phyloP scores from a whole-genome alignment of 2,888 invertebrate species.

The Ferrisia virgata region DNA sequence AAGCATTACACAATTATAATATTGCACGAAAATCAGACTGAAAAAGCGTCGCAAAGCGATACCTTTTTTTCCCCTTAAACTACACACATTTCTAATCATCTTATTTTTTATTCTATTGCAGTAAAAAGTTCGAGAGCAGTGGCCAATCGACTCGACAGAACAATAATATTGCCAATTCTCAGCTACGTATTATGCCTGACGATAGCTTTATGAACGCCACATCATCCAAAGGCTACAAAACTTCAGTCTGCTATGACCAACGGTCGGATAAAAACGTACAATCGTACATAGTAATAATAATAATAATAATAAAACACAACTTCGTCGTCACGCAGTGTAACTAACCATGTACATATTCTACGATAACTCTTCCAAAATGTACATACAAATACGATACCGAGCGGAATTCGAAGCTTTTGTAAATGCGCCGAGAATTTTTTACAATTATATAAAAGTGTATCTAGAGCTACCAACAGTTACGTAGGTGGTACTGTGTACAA shows the following conservation, averaged over 20 bases:
- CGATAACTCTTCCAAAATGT: background rate
- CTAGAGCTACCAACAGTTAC: background rate
- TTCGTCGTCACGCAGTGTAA: background rate
- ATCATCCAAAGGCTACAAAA: too few species aligned
- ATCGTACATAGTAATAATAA: background rate
- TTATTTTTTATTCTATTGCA: too few species aligned
- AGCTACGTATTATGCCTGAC: background rate
- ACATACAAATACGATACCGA: background rate
- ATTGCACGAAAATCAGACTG: too few species aligned
- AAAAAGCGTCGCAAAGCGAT: too few species aligned
- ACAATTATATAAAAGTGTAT: background rate
- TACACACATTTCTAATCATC: too few species aligned
- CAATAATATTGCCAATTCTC: background rate
- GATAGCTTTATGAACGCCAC: background rate
- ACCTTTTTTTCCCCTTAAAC: too few species aligned
- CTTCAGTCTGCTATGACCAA: background rate
- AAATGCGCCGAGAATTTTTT: background rate
- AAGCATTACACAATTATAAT: too few species aligned
- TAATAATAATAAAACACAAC: too few species aligned
- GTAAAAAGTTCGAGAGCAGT: conserved; percentile 11
- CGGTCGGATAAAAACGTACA: background rate
- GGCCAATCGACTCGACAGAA: background rate
- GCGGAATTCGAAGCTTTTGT: background rate
- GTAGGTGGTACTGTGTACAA: background rate
- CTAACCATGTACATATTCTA: background rate